Evolutionary conservation across 2,888 invertebrate species (phyloP).

Genomic region (Macropis europaea): DNA sequence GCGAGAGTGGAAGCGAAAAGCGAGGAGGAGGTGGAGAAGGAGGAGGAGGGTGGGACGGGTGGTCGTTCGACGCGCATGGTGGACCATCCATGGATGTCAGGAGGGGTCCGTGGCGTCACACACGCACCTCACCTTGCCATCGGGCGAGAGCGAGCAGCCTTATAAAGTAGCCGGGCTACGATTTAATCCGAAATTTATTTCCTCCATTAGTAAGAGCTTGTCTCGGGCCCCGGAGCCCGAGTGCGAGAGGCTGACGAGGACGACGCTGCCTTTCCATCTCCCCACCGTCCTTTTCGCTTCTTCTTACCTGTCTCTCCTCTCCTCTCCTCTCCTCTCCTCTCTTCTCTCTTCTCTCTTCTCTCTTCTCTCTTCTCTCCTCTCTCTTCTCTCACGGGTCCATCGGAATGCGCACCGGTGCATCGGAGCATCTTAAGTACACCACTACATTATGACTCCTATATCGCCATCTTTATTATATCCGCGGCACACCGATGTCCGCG

Average conservation of each 20-base stretch:
- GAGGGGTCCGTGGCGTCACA: conserved; percentile 71
- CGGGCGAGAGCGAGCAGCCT: conserved; percentile 73
- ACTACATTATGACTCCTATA: conserved; percentile 79
- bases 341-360: conserved; percentile 22
- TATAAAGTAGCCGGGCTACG: conserved; percentile 79
- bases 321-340: conserved; percentile 32
- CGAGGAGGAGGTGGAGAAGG: not conserved
- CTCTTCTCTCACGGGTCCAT: conserved; percentile 67
- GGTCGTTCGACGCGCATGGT: conserved; percentile 58
- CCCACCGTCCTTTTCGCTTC: conserved; percentile 48
- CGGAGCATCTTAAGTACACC: conserved; percentile 72
- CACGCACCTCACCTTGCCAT: conserved; percentile 66
- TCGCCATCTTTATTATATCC: conserved; percentile 79
- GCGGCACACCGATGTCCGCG: conserved; percentile 64
- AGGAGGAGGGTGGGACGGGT: conserved; percentile 44
- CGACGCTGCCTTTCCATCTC: conserved; percentile 64
- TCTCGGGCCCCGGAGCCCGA: conserved; percentile 75
- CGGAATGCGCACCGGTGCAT: conserved; percentile 74
- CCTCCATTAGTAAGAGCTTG: conserved; percentile 80
- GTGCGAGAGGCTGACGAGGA: conserved; percentile 77
- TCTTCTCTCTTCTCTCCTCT: conserved; percentile 37
- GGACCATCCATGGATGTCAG: conserved; percentile 66
- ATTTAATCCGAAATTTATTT: conserved; percentile 80
- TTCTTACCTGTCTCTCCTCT: conserved; percentile 53
- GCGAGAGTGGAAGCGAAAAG: not conserved